phyloP scores from a whole-genome alignment of 2,113 vertebrate genomes.

The Odocoileus hemionus region DNA sequence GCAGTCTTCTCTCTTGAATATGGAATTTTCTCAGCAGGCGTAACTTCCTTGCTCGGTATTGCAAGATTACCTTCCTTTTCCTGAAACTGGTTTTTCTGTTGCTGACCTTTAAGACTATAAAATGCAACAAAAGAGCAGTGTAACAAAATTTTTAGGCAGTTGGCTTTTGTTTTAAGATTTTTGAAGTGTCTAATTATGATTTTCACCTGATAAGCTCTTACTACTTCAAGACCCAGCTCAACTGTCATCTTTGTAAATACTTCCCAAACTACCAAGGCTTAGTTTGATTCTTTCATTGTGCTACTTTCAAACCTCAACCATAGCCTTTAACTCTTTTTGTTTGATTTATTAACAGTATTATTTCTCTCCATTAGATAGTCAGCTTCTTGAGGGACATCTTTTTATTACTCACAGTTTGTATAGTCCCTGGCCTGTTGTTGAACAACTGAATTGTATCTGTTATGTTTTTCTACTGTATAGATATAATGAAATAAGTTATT shows the following conservation, averaged over 20 bases:
- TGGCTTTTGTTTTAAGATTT: neutral
- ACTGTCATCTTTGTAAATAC: neutral
- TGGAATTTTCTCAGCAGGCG: neutral
- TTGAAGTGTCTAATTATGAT: neutral
- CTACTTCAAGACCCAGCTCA: neutral
- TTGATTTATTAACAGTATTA: neutral
- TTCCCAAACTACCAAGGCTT: neutral
- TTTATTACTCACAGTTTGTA: neutral
- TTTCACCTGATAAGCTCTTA: neutral
- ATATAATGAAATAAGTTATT: neutral
- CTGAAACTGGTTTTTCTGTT: conserved; percentile 22
- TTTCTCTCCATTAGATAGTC: neutral
- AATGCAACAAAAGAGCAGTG: neutral
- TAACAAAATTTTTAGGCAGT: neutral
- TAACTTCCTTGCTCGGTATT: neutral
- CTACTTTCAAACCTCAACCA: neutral
- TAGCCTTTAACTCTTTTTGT: neutral
- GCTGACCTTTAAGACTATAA: neutral
- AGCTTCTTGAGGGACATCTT: neutral
- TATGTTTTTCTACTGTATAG: neutral
- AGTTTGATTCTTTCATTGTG: neutral
- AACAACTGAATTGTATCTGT: neutral
- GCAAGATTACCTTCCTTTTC: neutral
- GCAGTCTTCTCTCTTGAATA: neutral
- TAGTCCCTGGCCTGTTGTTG: neutral